Evolutionary conservation across 2,888 invertebrate species (phyloP), one percentile per base, ranked within the genome.

Genomic region (Brenthis daphne): DNA sequence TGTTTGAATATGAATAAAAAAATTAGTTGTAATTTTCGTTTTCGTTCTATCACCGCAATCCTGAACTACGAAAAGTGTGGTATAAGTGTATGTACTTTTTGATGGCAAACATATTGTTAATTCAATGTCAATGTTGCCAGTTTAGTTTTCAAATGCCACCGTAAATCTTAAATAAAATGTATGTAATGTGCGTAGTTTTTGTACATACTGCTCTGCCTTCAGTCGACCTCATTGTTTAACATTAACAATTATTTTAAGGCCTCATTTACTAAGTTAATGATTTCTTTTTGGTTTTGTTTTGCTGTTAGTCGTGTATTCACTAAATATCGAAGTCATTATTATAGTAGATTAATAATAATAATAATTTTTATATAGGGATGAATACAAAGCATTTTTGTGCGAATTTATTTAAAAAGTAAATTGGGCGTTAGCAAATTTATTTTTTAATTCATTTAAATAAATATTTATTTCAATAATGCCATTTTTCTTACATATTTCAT

Each of bases 21-120:
- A 58, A 64, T 66, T 71, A 71, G 68, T 68, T 71, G 64, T 71
- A 66, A 71, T 58, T 58, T 60, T 64, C 54, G 43, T 68, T 71
- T 64, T 63, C 58, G 56, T 66, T 71, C 50, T 24, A 37, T 54
- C 37, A 61, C 24, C 50, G 24, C 55, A 50, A 57, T 51, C 67
- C 67, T 70, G 16, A 53, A 63, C 20, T 61, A 61, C 20, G 6
- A 37, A 60, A 55, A 55, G 37, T 54, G 20, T 57, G 50, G 24
- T 47, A 65, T 61, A 70, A 55, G 33, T 55, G 53, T 60, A 53
- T 57, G 61, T 68, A 65, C 47, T 60, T 57, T 61, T 63, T 55
- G 60, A 51, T 57, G 68, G 68, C 16, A 48, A 55, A 47, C 57
- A 65, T 71, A 55, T 70, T 67, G 37, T 43, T 43, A 43, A 11